Percentiles rank a stretch among this genome's conserved stretches.
Conservation (phyloP, 2,797 vertebrate species). For the Emys orbicularis region DNA sequence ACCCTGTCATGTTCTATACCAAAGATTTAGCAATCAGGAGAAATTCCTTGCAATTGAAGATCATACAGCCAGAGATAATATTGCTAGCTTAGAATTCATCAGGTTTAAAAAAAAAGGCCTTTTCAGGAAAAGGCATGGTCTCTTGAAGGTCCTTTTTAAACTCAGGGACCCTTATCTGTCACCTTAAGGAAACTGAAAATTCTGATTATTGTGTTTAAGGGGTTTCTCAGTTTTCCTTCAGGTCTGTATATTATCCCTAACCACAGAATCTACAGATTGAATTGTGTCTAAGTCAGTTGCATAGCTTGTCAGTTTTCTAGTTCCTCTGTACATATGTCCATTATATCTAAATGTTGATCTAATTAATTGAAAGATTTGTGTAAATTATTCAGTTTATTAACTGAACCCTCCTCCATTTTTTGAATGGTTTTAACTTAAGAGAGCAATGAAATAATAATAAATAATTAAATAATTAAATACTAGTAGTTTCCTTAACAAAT, state of each 20-base stretch:
- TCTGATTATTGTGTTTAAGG: not conserved
- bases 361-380: not conserved
- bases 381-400: not conserved
- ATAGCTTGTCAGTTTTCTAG: not conserved
- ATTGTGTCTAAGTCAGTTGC: not conserved
- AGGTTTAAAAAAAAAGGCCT: not conserved
- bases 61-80: not conserved
- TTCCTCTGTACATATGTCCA: not conserved
- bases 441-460: too few species aligned
- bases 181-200: not conserved
- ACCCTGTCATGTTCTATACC: not conserved
- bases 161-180: not conserved
- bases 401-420: not conserved
- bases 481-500: not conserved
- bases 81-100: not conserved
- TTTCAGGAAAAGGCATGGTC: not conserved
- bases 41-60: not conserved
- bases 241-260: fast-evolving
- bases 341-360: not conserved
- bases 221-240: not conserved
- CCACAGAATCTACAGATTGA: not conserved
- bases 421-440: not conserved
- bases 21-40: not conserved
- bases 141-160: not conserved
- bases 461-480: not conserved